These are phyloP conservation scores for Acanthaster planci DNA, from an alignment of 35 echinoderm and acorn worm species.

Conservation along the genomic window DNA sequence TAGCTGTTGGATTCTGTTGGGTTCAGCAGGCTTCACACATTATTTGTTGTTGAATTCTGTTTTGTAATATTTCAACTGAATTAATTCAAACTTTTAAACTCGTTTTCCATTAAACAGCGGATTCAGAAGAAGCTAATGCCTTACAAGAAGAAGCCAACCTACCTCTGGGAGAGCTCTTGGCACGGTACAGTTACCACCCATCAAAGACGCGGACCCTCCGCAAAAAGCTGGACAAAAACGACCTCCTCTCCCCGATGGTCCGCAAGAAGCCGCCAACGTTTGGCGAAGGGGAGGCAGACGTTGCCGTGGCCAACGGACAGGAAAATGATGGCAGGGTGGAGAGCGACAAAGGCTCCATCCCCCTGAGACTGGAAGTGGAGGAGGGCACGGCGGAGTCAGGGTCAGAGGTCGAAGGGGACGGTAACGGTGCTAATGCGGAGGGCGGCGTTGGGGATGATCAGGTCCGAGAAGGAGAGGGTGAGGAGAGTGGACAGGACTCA, in stretches of 20 bases:
- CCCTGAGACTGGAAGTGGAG: conserved; percentile 36
- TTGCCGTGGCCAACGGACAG: conserved; percentile 12
- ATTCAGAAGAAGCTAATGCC: conserved; percentile 32
- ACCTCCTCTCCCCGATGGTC: conserved; percentile 84
- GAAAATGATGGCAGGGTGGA: conserved; percentile 13
- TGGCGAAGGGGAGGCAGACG: conserved; percentile 11
- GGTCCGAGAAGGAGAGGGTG: not conserved
- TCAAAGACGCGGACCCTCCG: conserved; percentile 67
- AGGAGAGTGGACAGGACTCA: conserved; percentile 30
- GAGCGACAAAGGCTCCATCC: conserved; percentile 29
- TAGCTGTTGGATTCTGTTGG: no score
- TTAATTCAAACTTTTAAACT: no score
- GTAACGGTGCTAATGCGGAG: not conserved
- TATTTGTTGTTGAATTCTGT: no score
- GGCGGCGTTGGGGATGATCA: not conserved
- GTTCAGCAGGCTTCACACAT: no score
- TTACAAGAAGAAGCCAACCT: conserved; percentile 91
- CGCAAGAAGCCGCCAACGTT: conserved; percentile 81
- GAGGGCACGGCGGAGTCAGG: not conserved
- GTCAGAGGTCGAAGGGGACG: not conserved
- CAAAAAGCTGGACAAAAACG: conserved; percentile 72
- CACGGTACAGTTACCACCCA: conserved; percentile 62
- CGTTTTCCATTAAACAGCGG: conserved; percentile 16
- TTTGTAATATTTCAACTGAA: not conserved
- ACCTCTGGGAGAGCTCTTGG: conserved; percentile 81